These are phyloP conservation scores for Chouioia cunea DNA, from an alignment of 2,888 invertebrate genomes.

Conservation along the genomic window DNA sequence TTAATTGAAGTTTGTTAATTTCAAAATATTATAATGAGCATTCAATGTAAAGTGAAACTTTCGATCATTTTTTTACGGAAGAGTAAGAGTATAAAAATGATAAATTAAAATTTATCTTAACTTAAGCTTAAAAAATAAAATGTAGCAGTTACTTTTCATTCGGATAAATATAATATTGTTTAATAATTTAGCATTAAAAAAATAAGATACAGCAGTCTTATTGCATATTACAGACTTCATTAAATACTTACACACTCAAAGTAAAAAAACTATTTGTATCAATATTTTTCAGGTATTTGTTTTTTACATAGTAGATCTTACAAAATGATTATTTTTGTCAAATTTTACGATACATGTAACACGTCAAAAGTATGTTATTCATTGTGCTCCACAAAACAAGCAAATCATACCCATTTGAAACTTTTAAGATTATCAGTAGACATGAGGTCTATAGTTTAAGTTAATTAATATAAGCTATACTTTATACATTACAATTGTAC, in stretches of 20 bases:
- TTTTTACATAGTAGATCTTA: conserved; percentile 33
- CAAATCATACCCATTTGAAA: conserved; percentile 39
- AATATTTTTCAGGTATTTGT: conserved; percentile 33
- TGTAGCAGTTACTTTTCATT: conserved; percentile 35
- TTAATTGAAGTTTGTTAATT: conserved; percentile 32
- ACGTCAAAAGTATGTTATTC: conserved; percentile 31
- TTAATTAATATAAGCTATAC: conserved; percentile 31
- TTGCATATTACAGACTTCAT: conserved; percentile 44
- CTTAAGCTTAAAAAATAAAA: conserved; percentile 38
- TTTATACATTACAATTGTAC: conserved; percentile 41
- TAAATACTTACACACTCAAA: conserved; percentile 44
- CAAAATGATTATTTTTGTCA: conserved; percentile 20
- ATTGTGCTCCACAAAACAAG: conserved; percentile 41
- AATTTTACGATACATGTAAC: conserved; percentile 15
- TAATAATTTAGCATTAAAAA: conserved; percentile 47
- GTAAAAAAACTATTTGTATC: conserved; percentile 29
- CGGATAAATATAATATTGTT: conserved; percentile 36
- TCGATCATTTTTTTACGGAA: conserved; percentile 1
- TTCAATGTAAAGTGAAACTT: conserved; percentile 42
- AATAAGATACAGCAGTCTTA: conserved; percentile 49
- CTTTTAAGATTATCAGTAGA: conserved; percentile 40
- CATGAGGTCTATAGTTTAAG: conserved; percentile 30
- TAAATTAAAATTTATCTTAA: conserved; percentile 24
- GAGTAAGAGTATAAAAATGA: too few species aligned
- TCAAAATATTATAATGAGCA: conserved; percentile 28